phyloP scores from a whole-genome alignment of 2,888 invertebrate genomes.

The Carcina quercana region DNA sequence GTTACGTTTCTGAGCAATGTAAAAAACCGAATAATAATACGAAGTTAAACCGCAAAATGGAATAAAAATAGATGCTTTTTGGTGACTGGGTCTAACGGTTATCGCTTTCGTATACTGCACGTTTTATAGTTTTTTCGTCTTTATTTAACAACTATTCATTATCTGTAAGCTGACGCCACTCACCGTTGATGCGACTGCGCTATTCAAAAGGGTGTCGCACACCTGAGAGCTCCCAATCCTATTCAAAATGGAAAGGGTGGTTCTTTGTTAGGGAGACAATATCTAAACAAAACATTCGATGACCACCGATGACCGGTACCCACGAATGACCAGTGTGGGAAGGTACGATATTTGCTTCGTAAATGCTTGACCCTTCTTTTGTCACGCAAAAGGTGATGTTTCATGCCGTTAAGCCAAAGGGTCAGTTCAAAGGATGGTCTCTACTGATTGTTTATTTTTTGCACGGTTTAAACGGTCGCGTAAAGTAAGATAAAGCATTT shows the following conservation, averaged over 20 bases:
- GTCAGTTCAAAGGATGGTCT: slow-evolving; percentile 38
- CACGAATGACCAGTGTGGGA: slow-evolving; percentile 67
- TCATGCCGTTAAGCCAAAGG: slow-evolving; percentile 43
- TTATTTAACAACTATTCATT: no score
- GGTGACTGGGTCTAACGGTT: no score
- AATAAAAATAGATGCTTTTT: no score
- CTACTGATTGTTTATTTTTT: slow-evolving; percentile 54
- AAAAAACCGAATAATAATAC: no score
- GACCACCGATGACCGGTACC: slow-evolving; percentile 67
- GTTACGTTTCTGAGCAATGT: no score
- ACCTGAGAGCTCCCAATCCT: slow-evolving; percentile 46
- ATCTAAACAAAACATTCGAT: slow-evolving; percentile 55
- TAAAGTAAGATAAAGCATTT: slow-evolving; percentile 46
- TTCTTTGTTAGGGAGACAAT: slow-evolving; percentile 46
- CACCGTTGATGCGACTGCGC: slow-evolving; percentile 37
- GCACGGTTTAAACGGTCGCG: slow-evolving; percentile 49
- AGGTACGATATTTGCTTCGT: slow-evolving; percentile 45
- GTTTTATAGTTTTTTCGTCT: no score
- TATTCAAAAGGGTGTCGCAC: slow-evolving; percentile 50
- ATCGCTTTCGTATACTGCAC: no score
- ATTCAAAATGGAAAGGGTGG: slow-evolving; percentile 48
- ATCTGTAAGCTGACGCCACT: slow-evolving; percentile 13
- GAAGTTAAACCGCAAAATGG: no score
- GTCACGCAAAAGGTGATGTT: slow-evolving; percentile 40
- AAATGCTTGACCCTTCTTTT: slow-evolving; percentile 57